These are phyloP conservation scores for Pardosa pseudoannulata DNA, from an alignment of 2,888 invertebrate species.

Conservation along the genomic window DNA sequence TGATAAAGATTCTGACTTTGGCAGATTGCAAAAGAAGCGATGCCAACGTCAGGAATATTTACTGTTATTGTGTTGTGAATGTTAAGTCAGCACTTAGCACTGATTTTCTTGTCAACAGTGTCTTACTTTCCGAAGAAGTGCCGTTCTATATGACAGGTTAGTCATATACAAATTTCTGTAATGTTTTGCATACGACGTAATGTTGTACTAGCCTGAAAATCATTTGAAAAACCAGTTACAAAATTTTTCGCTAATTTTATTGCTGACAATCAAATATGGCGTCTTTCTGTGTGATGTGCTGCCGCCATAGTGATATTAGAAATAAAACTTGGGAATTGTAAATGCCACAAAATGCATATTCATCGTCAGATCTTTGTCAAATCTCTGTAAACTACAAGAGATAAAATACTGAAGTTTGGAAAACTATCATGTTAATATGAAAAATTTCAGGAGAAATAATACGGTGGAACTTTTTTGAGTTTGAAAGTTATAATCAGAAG, in stretches of 20 bases:
- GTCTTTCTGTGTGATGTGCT: slow-evolving; percentile 58
- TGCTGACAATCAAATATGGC: slow-evolving; percentile 68
- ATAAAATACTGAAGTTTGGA: no score
- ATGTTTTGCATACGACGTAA: slow-evolving; percentile 44
- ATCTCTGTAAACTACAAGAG: no score
- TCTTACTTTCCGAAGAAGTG: slow-evolving; percentile 68
- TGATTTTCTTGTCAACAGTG: slow-evolving; percentile 63
- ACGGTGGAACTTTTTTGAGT: no score
- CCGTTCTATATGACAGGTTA: slow-evolving; percentile 59
- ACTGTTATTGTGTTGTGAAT: slow-evolving; percentile 43
- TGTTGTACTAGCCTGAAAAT: slow-evolving; percentile 43
- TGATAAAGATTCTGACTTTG: not conserved
- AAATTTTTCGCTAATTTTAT: slow-evolving; percentile 37
- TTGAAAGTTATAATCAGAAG: no score
- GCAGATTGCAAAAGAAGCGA: not conserved
- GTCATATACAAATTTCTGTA: slow-evolving; percentile 49
- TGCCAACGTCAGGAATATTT: not conserved
- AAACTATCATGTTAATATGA: no score
- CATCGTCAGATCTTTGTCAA: no score
- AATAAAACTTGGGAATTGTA: slow-evolving; percentile 7
- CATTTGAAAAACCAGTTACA: slow-evolving; percentile 30
- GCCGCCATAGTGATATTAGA: slow-evolving; percentile 60
- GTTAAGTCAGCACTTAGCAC: slow-evolving; percentile 65
- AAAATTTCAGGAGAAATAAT: no score
- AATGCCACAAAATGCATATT: slow-evolving; percentile 38